A percentile compares a stretch with the other conserved stretches of the same genome.
Conservation (phyloP, 2,797 vertebrate genomes). For the Prionace glauca region DNA sequence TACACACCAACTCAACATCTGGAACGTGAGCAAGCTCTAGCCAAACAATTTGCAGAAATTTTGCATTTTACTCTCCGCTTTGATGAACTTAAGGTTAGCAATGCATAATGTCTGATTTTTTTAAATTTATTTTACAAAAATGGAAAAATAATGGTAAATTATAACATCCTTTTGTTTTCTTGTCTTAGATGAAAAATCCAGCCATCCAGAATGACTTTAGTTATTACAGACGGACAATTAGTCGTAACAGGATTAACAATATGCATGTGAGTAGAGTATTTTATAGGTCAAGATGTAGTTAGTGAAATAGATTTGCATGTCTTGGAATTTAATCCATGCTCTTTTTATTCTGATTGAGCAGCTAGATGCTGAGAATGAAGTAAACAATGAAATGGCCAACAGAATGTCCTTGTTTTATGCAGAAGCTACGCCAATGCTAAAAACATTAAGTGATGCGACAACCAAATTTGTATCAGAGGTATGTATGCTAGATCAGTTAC, state of each 20-base stretch:
- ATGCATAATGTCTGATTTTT: neutral
- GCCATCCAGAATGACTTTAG: constrained; percentile 98
- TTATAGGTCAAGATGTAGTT: neutral
- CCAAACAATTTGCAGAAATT: constrained; percentile 96
- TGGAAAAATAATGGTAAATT: neutral
- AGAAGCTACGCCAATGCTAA: constrained; percentile 95
- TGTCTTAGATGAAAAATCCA: constrained; percentile 86
- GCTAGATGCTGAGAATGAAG: constrained; percentile 93
- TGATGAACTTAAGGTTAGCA: constrained; percentile 88
- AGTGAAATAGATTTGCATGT: neutral
- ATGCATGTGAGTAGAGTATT: constrained; percentile 77
- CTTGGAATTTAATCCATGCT: neutral
- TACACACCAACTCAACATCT: constrained; percentile 91
- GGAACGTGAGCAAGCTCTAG: constrained; percentile 90
- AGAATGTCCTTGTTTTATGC: constrained; percentile 98
- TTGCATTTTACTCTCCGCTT: constrained; percentile 97
- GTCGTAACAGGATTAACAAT: constrained; percentile 91
- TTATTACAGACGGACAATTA: constrained; percentile 93
- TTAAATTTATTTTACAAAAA: neutral
- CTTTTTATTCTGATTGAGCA: constrained; percentile 49
- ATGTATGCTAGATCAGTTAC: constrained; percentile 43
- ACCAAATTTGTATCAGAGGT: constrained; percentile 93
- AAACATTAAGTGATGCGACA: constrained; percentile 89
- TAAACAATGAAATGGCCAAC: constrained; percentile 99
- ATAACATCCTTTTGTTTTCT: constrained; percentile 39